phyloP scores from a whole-genome alignment of 53 echinoderm and acorn worm species.

The Apostichopus leukothele region DNA sequence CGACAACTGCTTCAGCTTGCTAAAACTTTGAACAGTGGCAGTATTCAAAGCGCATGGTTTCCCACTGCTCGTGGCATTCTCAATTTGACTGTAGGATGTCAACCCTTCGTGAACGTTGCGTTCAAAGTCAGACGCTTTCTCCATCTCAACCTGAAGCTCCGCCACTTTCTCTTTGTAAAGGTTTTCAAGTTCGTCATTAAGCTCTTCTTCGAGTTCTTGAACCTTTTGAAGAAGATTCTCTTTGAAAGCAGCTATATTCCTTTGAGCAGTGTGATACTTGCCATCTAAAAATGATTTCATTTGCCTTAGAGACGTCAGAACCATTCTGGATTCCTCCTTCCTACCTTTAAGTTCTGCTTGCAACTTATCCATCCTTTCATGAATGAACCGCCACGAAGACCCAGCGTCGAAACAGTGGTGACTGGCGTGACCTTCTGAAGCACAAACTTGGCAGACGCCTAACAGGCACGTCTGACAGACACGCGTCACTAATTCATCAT shows the following conservation, averaged over 20 bases:
- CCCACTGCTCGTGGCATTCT: slow-evolving; percentile 40
- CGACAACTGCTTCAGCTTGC: slow-evolving; percentile 18
- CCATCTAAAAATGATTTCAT: slow-evolving; percentile 44
- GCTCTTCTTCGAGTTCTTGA: slow-evolving; percentile 26
- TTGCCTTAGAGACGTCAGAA: slow-evolving; percentile 15
- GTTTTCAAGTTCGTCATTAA: neutral
- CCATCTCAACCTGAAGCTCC: slow-evolving; percentile 32
- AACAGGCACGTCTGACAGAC: slow-evolving; percentile 37
- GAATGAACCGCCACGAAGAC: slow-evolving; percentile 37
- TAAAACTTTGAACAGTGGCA: slow-evolving; percentile 23
- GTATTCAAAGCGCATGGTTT: slow-evolving; percentile 27
- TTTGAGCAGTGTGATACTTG: slow-evolving; percentile 36
- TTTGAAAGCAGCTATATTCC: slow-evolving; percentile 19
- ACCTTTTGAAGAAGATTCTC: slow-evolving; percentile 33
- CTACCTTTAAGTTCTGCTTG: slow-evolving; percentile 34
- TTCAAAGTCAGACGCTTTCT: slow-evolving; percentile 24
- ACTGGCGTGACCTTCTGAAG: slow-evolving; percentile 6
- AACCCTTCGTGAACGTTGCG: slow-evolving; percentile 31
- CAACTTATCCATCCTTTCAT: slow-evolving; percentile 23
- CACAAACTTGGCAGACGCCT: slow-evolving; percentile 41
- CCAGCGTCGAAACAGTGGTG: slow-evolving; percentile 43
- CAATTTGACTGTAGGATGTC: slow-evolving; percentile 6
- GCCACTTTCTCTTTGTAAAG: slow-evolving; percentile 38
- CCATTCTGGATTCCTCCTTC: slow-evolving; percentile 38
- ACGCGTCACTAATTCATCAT: slow-evolving; percentile 33